Percentiles rank a stretch among this genome's conserved stretches.
These are phyloP conservation scores for Coccyzus lansbergi DNA, from an alignment of 2,797 vertebrate species.

Conservation along the genomic window DNA sequence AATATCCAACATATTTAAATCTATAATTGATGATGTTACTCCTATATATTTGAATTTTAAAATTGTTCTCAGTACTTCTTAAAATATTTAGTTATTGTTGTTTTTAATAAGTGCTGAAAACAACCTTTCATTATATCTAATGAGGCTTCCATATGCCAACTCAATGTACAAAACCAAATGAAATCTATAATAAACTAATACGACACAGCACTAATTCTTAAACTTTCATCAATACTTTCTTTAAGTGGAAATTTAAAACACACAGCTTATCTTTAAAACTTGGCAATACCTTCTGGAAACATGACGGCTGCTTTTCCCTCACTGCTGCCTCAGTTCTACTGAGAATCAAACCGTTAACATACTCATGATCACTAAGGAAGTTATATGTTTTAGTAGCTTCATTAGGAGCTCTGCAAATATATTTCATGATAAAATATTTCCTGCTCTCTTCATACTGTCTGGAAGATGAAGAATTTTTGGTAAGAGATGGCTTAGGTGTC, in stretches of 20 bases:
- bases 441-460: slow-evolving; percentile 17
- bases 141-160: not conserved
- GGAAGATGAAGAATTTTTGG: slow-evolving; percentile 60
- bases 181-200: slow-evolving; percentile 23
- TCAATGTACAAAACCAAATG: slow-evolving; percentile 24
- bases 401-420: slow-evolving; percentile 32
- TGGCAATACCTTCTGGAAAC: slow-evolving; percentile 19
- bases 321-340: not conserved
- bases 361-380: slow-evolving; percentile 30
- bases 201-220: not conserved
- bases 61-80: not conserved
- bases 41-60: not conserved
- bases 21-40: not conserved
- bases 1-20: not conserved
- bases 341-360: slow-evolving; percentile 31
- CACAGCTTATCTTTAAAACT: not conserved
- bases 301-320: not conserved
- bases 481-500: slow-evolving; percentile 29
- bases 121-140: not conserved
- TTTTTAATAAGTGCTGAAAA: slow-evolving; percentile 2
- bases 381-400: slow-evolving; percentile 47
- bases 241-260: slow-evolving; percentile 24
- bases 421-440: slow-evolving; percentile 29
- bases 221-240: slow-evolving; percentile 22
- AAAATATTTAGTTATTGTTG: not conserved